Evolutionary conservation across 2,888 invertebrate species (phyloP).

Genomic region (Cyaniris semiargus): DNA sequence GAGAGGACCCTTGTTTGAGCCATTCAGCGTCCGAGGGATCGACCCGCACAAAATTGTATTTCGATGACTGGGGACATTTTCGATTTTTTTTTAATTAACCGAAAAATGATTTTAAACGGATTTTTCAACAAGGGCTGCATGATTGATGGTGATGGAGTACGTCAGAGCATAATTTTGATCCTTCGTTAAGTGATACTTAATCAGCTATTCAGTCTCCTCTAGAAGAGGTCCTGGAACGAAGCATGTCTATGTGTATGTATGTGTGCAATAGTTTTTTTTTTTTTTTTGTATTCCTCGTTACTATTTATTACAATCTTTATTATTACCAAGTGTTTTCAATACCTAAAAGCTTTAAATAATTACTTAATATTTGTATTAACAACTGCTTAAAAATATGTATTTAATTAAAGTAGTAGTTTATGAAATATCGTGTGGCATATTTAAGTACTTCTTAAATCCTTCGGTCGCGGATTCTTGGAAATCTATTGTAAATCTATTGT

Average conservation of each 20-base stretch:
- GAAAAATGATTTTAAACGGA: not conserved
- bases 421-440: no score
- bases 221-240: not conserved
- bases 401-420: no score
- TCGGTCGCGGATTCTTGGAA: no score
- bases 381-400: not conserved
- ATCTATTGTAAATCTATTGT: no score
- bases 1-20: constrained; percentile 63
- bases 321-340: no score
- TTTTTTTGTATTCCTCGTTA: not conserved
- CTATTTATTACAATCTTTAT: not conserved
- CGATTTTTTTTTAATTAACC: not conserved
- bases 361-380: not conserved
- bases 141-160: not conserved
- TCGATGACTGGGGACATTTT: not conserved
- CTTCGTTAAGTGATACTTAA: not conserved
- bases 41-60: constrained; percentile 22
- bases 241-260: no score
- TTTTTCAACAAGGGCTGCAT: not conserved
- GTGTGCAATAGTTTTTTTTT: not conserved
- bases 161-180: not conserved
- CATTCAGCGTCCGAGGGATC: constrained; percentile 51
- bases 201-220: not conserved
- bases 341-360: no score
- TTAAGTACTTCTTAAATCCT: no score